Base-by-base conservation (phyloP, 1,140 invertebrate genomes). In the Myzus persicae region DNA sequence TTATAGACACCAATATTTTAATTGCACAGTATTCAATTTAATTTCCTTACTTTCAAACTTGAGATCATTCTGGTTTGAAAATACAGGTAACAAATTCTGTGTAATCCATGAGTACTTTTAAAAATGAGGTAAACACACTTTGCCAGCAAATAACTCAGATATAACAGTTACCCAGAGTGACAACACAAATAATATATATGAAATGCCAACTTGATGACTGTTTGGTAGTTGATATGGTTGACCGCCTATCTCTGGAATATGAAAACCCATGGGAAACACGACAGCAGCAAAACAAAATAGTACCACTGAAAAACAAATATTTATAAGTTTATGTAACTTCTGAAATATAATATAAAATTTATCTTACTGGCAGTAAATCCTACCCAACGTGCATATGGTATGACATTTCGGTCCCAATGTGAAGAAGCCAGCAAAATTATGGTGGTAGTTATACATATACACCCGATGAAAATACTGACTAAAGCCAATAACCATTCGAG, bases 151-250 rank as follows among this genome's bases (percentile, higher is more conserved):
- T 38, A 99, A 95, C 96, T 99, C 98, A 22, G 98, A 99, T 94
- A 99, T 98, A 9, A 99, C 98, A 85, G 98, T 99, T 88, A 99
- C 98, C 98, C 98, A 99, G 7, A 99, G 95, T 51, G 98, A 98
- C 81, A 99, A 95, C 48, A 99, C 98, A 96, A 99, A 99, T 94
- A 99, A 96, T 94, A 99, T 99, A 95, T 99, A 99, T 2, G 98
- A 99, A 93, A 99, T 98, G 94, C 98, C 98, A 94, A 99, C 98
- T 97, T 99, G 98, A 95, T 98, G 98, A 94, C 98, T 99, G 95
- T 98, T 99, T 6, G 98, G 99, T 51, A 99, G 95, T 94, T 99
- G 98, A 95, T 99, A 99, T 3, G 98, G 97, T 95, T 99, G 98
- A 6, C 98, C 98, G 90, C 98, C 98, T 94, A 99, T 99, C 95